A percentile compares a stretch with the other conserved stretches of the same genome.
phyloP scores from a whole-genome alignment of 2,113 vertebrate genomes.

The Euleptes europaea region DNA sequence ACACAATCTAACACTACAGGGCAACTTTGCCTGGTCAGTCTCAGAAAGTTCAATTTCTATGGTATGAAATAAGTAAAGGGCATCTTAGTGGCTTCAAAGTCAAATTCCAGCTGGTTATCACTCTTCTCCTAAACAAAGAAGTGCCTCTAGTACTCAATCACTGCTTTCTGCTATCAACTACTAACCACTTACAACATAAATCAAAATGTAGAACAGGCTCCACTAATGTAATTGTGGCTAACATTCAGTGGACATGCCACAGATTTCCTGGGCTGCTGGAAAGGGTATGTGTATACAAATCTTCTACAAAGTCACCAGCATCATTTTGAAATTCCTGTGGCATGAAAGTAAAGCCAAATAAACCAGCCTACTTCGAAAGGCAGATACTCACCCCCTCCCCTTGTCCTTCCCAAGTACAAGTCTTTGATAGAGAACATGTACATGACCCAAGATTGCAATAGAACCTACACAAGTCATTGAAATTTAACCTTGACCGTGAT shows the following conservation, averaged over 20 bases:
- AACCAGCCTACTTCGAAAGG: background rate
- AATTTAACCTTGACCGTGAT: slow-evolving; percentile 8
- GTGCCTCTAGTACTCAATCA: background rate
- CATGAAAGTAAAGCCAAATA: background rate
- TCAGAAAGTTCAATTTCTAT: background rate
- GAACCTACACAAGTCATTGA: background rate
- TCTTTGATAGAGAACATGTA: background rate
- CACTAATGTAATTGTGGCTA: background rate
- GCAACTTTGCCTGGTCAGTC: background rate
- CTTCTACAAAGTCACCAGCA: background rate
- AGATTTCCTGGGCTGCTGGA: background rate
- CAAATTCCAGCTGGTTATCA: background rate
- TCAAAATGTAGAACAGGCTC: background rate
- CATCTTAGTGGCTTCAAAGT: background rate
- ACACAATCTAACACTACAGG: background rate
- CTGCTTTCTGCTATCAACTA: background rate
- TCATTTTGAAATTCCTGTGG: background rate
- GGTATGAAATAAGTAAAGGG: background rate
- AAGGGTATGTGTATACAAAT: background rate
- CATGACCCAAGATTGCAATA: background rate
- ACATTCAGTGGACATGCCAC: too few species aligned
- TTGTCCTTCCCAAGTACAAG: background rate
- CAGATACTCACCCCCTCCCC: background rate
- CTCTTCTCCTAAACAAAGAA: background rate
- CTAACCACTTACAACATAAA: background rate